These are phyloP conservation scores for Pocota personata DNA, from an alignment of 2,888 invertebrate genomes.

Conservation along the genomic window DNA sequence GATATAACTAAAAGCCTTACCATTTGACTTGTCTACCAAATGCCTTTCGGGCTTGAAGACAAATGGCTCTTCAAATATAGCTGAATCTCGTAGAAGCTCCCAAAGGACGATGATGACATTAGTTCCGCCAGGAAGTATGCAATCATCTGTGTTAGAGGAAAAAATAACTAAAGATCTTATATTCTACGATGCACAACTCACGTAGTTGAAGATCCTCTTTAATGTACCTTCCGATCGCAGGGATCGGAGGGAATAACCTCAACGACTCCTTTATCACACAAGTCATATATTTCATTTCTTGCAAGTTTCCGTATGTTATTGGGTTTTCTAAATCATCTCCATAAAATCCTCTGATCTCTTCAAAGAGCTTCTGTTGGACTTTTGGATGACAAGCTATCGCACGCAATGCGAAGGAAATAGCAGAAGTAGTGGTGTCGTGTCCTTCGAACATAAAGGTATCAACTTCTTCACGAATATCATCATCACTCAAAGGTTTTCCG, in stretches of 20 bases:
- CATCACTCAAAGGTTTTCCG: conserved; percentile 84
- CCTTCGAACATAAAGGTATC: conserved; percentile 89
- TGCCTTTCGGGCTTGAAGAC: conserved; percentile 80
- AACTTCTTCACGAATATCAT: conserved; percentile 87
- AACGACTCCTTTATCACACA: conserved; percentile 87
- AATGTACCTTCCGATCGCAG: conserved; percentile 85
- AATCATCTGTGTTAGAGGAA: conserved; percentile 67
- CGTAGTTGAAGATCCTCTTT: conserved; percentile 84
- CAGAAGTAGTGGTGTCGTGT: conserved; percentile 81
- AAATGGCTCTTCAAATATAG: conserved; percentile 77
- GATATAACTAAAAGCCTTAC: conserved; percentile 77
- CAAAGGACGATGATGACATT: conserved; percentile 79
- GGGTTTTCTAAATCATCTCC: conserved; percentile 75
- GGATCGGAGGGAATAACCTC: conserved; percentile 87
- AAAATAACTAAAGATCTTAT: neutral
- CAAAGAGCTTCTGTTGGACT: conserved; percentile 78
- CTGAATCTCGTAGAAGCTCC: conserved; percentile 78
- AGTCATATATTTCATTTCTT: conserved; percentile 83
- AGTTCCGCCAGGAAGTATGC: conserved; percentile 77
- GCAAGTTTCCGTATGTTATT: conserved; percentile 77
- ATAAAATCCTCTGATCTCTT: conserved; percentile 77
- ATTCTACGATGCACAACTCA: conserved; percentile 80
- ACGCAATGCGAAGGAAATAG: conserved; percentile 79
- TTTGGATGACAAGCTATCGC: conserved; percentile 78
- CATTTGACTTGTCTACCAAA: conserved; percentile 82